Evolutionary conservation across 2,888 invertebrate genomes (phyloP).

Genomic region (Schizaphis graminum): DNA sequence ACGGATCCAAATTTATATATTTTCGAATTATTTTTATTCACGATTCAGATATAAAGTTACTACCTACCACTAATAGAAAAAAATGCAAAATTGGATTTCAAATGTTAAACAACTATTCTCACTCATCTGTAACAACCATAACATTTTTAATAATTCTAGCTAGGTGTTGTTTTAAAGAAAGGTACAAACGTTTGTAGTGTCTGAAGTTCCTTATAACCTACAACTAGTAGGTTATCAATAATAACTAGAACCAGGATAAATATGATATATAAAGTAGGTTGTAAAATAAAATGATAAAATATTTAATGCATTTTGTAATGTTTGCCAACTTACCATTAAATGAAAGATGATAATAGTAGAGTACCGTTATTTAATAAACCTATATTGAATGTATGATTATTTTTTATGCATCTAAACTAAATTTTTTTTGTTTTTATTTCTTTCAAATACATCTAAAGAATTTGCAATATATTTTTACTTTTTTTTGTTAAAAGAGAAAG

Average conservation of each 20-base stretch:
- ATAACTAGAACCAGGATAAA: not conserved
- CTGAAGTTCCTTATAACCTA: not conserved
- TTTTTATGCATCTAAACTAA: not conserved
- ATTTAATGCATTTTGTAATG: not conserved
- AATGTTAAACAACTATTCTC: not conserved
- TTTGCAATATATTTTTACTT: not conserved
- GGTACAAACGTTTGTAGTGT: not conserved
- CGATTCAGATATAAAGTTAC: not conserved
- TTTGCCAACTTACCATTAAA: not conserved
- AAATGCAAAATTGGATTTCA: not conserved
- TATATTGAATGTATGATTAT: not conserved
- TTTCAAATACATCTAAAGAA: not conserved
- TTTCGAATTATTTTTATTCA: not conserved
- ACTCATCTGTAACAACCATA: not conserved
- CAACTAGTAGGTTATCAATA: not conserved
- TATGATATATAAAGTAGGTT: not conserved
- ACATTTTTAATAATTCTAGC: not conserved
- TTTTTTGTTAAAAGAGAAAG: not conserved
- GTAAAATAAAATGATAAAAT: not conserved
- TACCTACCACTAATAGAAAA: not conserved
- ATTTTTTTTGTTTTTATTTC: not conserved
- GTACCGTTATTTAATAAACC: not conserved
- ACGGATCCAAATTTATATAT: not conserved
- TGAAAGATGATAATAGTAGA: not conserved
- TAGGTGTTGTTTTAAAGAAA: not conserved